Percentiles rank a stretch among this genome's conserved stretches.
These are phyloP conservation scores for Ophiodon elongatus DNA, from an alignment of 2,113 vertebrate genomes.

Conservation along the genomic window DNA sequence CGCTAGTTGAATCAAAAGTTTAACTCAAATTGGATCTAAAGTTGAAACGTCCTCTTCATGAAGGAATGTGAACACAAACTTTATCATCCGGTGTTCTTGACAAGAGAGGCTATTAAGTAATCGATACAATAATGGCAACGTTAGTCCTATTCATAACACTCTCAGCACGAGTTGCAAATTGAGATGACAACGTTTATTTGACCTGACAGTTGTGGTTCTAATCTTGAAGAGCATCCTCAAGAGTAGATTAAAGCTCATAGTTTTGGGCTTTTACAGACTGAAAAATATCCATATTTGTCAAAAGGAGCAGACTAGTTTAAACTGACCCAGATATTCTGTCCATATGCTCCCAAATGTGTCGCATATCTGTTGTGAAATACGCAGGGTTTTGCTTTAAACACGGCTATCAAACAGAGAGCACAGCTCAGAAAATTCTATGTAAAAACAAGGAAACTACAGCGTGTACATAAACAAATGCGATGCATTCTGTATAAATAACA, in stretches of 20 bases:
- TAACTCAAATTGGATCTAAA: background rate
- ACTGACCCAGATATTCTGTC: background rate
- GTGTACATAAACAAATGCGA: background rate
- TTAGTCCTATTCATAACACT: background rate
- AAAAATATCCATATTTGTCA: background rate
- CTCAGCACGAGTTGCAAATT: background rate
- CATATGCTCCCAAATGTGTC: background rate
- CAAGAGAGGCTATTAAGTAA: background rate
- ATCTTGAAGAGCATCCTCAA: background rate
- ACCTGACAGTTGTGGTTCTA: background rate
- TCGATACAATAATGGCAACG: background rate
- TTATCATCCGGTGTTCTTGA: background rate
- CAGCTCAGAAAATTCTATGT: background rate
- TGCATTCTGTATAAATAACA: background rate
- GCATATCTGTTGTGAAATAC: background rate
- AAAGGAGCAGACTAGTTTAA: background rate
- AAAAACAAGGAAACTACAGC: background rate
- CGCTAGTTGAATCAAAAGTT: background rate
- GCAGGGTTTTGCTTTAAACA: background rate
- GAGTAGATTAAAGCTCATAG: background rate
- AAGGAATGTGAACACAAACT: background rate
- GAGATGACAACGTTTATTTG: background rate
- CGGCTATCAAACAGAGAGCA: background rate
- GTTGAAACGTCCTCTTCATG: background rate
- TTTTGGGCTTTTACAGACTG: background rate